These are phyloP conservation scores for Malthinus seriepunctatus DNA, from an alignment of 2,888 invertebrate genomes.

Conservation along the genomic window DNA sequence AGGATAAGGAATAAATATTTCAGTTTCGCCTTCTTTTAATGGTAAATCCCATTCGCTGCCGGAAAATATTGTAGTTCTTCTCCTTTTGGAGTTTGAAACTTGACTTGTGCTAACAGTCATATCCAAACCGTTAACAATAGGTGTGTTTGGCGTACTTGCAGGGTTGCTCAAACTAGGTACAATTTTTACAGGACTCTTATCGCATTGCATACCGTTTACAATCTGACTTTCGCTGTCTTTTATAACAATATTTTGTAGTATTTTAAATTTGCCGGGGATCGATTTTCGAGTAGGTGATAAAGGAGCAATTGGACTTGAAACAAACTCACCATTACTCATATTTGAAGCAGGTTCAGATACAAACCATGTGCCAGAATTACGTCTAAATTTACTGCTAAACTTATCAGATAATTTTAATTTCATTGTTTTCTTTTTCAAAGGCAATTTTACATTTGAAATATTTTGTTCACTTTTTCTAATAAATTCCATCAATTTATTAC, in stretches of 20 bases:
- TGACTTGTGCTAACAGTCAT: background rate
- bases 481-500: background rate
- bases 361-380: background rate
- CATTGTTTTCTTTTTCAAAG: background rate
- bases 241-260: background rate
- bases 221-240: background rate
- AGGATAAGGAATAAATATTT: conserved; percentile 45
- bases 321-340: background rate
- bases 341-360: background rate
- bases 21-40: conserved; percentile 53
- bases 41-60: conserved; percentile 53
- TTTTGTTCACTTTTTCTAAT: background rate
- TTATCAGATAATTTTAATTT: background rate
- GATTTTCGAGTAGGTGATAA: background rate
- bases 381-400: background rate
- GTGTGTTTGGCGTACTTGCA: background rate
- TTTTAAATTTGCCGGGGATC: background rate
- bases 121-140: background rate
- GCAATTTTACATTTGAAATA: background rate
- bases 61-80: conserved; percentile 29
- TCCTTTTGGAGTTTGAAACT: background rate
- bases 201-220: background rate
- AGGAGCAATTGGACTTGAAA: background rate
- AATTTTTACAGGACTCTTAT: background rate
- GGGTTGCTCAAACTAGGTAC: background rate